A percentile compares a stretch with the other conserved stretches of the same genome.
Evolutionary conservation across 1,140 invertebrate genomes (phyloP).

Genomic region (Drosophila lacertosa): DNA sequence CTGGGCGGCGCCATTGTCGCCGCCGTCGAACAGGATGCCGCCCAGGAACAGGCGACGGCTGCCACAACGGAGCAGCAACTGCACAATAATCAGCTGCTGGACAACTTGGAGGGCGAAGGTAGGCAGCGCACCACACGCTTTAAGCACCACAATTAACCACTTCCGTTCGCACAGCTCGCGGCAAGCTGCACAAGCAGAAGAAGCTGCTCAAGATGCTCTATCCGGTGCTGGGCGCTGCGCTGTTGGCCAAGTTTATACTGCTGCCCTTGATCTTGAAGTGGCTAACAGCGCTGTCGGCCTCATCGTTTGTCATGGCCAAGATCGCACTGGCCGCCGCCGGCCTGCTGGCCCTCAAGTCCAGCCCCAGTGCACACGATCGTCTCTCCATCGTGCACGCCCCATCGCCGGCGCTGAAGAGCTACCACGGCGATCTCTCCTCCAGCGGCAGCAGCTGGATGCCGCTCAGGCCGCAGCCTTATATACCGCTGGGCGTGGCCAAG

Average conservation of each 20-base stretch:
- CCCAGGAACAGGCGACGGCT: constrained; percentile 37
- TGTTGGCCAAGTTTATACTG: constrained; percentile 87
- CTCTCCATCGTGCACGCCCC: constrained; percentile 74
- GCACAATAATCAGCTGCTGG: constrained; percentile 44
- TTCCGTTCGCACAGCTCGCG: constrained; percentile 52
- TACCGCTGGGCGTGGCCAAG: constrained; percentile 62
- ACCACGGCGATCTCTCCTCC: constrained; percentile 50
- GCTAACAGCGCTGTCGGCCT: constrained; percentile 87
- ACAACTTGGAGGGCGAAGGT: constrained; percentile 59
- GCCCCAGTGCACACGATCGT: constrained; percentile 57
- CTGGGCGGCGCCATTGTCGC: constrained; percentile 70
- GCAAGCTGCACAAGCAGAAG: constrained; percentile 64
- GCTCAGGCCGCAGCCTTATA: constrained; percentile 59
- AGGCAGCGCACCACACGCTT: neutral
- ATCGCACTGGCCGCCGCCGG: constrained; percentile 84
- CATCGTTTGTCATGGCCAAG: constrained; percentile 86
- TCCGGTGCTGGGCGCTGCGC: constrained; percentile 86
- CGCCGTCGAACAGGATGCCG: constrained; percentile 64
- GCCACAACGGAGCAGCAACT: constrained; percentile 42
- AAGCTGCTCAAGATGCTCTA: constrained; percentile 71
- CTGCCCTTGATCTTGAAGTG: constrained; percentile 87
- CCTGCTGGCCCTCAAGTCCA: constrained; percentile 84
- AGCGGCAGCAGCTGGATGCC: constrained; percentile 66
- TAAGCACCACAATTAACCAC: neutral
- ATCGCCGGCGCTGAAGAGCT: constrained; percentile 41